phyloP scores from a whole-genome alignment of 2,888 invertebrate genomes.

The Neoscelio sp. region DNA sequence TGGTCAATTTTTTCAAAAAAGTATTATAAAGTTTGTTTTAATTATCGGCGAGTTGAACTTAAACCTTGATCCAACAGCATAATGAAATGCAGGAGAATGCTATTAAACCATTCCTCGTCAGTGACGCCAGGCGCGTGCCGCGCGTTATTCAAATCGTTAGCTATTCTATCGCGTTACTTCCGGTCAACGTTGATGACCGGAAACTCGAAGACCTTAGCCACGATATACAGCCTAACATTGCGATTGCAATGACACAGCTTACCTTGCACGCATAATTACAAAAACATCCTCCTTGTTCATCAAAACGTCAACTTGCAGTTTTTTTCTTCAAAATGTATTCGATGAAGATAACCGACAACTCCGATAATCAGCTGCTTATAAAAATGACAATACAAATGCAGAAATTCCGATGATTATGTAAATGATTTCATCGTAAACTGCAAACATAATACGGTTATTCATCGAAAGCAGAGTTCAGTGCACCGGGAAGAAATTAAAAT shows the following conservation, averaged over 20 bases:
- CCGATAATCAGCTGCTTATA: too few relatives aligned
- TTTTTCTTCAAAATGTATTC: neutral
- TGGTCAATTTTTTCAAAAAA: too few relatives aligned
- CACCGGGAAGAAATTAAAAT: conserved; percentile 52
- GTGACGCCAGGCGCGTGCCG: conserved; percentile 60
- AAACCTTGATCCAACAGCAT: conserved; percentile 3
- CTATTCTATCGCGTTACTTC: conserved; percentile 76
- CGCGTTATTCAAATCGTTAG: conserved; percentile 73
- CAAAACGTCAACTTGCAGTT: conserved; percentile 10
- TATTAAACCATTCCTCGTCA: conserved; percentile 43
- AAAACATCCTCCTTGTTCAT: conserved; percentile 12
- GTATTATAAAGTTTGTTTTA: neutral
- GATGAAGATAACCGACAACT: too few relatives aligned
- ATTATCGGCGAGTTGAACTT: neutral
- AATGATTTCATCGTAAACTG: conserved; percentile 34
- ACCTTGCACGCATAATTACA: conserved; percentile 9
- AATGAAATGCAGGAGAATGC: conserved; percentile 45
- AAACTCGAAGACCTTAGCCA: conserved; percentile 65
- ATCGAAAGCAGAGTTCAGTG: conserved; percentile 50
- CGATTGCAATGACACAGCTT: conserved; percentile 36
- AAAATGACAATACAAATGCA: conserved; percentile 8
- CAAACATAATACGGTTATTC: conserved; percentile 46
- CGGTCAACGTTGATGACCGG: conserved; percentile 73
- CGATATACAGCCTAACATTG: conserved; percentile 34
- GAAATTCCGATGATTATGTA: conserved; percentile 31